Percentiles rank a stretch among this genome's conserved stretches.
These are phyloP conservation scores for Podiceps cristatus DNA, from an alignment of 2,113 vertebrate species.

Conservation along the genomic window DNA sequence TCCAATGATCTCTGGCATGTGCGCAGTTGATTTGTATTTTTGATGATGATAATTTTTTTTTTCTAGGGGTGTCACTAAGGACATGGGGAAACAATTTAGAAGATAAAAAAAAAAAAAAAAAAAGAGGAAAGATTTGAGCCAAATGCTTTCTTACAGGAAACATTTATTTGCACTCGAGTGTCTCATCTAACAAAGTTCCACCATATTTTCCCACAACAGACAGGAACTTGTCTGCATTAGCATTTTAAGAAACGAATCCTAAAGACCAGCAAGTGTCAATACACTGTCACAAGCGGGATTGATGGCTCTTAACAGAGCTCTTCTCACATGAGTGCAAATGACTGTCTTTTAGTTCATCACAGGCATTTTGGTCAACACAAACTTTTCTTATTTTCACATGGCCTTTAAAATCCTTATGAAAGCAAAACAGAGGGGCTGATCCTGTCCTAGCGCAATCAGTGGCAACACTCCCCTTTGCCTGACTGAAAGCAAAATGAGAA, in stretches of 20 bases:
- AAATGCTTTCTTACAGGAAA: slow-evolving; percentile 68
- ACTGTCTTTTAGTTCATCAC: slow-evolving; percentile 41
- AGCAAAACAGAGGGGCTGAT: neutral
- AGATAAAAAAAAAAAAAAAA: neutral
- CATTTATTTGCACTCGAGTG: slow-evolving; percentile 51
- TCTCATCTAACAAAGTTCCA: slow-evolving; percentile 52
- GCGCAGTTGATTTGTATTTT: slow-evolving; percentile 47
- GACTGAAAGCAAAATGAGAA: neutral
- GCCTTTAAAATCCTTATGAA: neutral
- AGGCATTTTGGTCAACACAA: slow-evolving; percentile 38
- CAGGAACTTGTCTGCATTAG: slow-evolving; percentile 56
- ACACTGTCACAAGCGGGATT: neutral
- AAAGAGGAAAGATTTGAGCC: neutral
- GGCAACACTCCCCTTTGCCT: neutral
- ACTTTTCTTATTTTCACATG: neutral
- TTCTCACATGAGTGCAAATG: slow-evolving; percentile 57
- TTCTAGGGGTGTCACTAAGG: slow-evolving; percentile 26
- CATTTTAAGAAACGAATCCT: slow-evolving; percentile 59
- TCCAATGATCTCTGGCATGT: slow-evolving; percentile 45
- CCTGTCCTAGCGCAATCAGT: neutral
- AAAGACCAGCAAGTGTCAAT: slow-evolving; percentile 40
- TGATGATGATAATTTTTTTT: neutral
- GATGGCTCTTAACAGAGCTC: slow-evolving; percentile 18
- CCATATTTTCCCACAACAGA: slow-evolving; percentile 58
- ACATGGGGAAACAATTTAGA: slow-evolving; percentile 63